A percentile compares a stretch with the other conserved stretches of the same genome.
phyloP scores from a whole-genome alignment of 2,888 invertebrate species.

The Matsumyia berberina region DNA sequence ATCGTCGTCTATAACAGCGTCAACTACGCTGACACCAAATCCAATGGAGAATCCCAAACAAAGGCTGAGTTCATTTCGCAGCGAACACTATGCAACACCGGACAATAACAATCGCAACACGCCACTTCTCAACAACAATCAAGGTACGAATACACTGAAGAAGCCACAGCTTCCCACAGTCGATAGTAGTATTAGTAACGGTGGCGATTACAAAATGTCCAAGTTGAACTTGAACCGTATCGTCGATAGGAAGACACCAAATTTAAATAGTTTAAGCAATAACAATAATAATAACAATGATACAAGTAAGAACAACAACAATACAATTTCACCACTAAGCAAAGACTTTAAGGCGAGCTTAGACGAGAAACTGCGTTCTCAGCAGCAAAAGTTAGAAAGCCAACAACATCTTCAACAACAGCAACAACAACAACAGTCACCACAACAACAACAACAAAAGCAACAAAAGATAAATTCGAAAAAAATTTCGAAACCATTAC shows the following conservation, averaged over 20 bases:
- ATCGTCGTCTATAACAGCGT: constrained; percentile 57
- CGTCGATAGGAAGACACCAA: constrained; percentile 73
- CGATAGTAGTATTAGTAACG: constrained; percentile 65
- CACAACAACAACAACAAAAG: constrained; percentile 50
- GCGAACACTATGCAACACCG: constrained; percentile 81
- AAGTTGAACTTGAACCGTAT: constrained; percentile 73
- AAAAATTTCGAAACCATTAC: constrained; percentile 71
- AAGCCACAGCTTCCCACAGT: constrained; percentile 63
- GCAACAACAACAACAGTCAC: constrained; percentile 65
- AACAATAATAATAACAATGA: constrained; percentile 65
- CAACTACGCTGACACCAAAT: constrained; percentile 65
- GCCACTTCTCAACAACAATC: constrained; percentile 66
- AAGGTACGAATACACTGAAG: constrained; percentile 75
- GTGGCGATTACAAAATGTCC: constrained; percentile 66
- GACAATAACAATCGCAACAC: constrained; percentile 73
- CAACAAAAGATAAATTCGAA: constrained; percentile 69
- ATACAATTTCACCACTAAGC: constrained; percentile 74
- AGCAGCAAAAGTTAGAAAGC: constrained; percentile 66
- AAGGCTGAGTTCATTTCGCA: constrained; percentile 84
- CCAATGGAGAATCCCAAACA: constrained; percentile 82
- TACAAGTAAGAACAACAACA: constrained; percentile 62
- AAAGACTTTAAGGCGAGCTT: constrained; percentile 77
- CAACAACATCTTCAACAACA: constrained; percentile 62
- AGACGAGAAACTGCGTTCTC: constrained; percentile 76
- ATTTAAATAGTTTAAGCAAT: constrained; percentile 74